Evolutionary conservation across 2,888 invertebrate species (phyloP).

Genomic region (Aspidapion aeneum): DNA sequence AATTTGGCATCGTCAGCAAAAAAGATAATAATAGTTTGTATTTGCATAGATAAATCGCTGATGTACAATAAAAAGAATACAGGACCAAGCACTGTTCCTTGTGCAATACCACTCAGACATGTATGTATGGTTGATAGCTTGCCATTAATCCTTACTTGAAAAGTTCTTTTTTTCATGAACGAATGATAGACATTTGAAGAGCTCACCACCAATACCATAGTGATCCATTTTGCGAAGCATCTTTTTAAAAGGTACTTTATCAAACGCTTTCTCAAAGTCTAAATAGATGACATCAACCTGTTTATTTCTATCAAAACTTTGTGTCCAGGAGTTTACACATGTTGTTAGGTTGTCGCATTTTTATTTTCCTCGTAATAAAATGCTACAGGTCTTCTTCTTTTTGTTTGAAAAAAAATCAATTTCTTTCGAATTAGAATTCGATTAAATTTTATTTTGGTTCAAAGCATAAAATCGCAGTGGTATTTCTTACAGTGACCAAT

Average conservation of each 20-base stretch:
- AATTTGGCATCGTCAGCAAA: background rate
- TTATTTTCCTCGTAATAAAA: too few species aligned
- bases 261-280: background rate
- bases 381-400: too few species aligned
- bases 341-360: too few species aligned
- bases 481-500: too few species aligned
- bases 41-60: background rate
- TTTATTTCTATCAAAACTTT: background rate
- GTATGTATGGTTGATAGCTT: background rate
- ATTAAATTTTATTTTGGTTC: too few species aligned
- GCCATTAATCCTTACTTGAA: background rate
- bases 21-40: background rate
- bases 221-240: background rate
- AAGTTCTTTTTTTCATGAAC: background rate
- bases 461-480: too few species aligned
- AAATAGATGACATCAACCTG: background rate
- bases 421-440: too few species aligned
- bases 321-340: background rate
- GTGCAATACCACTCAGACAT: background rate
- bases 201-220: background rate
- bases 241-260: background rate
- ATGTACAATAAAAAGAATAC: background rate
- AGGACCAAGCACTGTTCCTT: background rate
- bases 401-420: too few species aligned
- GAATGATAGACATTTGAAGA: background rate